Conservation (phyloP, 1,140 invertebrate genomes). For the Parasteatoda tepidariorum region DNA sequence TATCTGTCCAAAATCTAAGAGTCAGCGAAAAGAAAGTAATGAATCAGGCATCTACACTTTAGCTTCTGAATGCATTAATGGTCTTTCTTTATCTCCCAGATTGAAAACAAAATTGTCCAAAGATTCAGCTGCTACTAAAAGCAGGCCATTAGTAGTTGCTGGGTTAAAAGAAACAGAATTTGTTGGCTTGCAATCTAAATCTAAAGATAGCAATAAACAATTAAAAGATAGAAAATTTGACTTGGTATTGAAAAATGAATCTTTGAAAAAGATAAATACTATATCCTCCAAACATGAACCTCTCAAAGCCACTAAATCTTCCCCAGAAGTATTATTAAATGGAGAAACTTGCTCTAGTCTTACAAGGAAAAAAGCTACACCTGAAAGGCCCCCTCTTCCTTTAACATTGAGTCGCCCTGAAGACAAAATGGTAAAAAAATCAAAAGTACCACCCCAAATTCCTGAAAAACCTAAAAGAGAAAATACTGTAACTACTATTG, state of each 20-base stretch:
- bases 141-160: slow-evolving; percentile 39
- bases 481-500: neutral
- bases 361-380: neutral
- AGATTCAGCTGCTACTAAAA: slow-evolving; percentile 23
- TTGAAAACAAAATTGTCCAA: slow-evolving; percentile 17
- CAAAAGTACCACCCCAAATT: neutral
- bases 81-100: slow-evolving; percentile 41
- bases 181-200: slow-evolving; percentile 16
- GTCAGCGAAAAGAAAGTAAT: neutral
- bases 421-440: neutral
- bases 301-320: slow-evolving; percentile 34
- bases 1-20: slow-evolving; percentile 19
- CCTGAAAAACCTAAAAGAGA: slow-evolving; percentile 46
- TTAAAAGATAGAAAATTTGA: slow-evolving; percentile 37
- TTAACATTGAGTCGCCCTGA: neutral
- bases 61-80: slow-evolving; percentile 43
- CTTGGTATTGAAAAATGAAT: slow-evolving; percentile 40
- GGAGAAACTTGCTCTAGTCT: no score
- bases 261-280: slow-evolving; percentile 19
- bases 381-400: slow-evolving; percentile 47
- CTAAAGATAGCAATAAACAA: slow-evolving; percentile 7
- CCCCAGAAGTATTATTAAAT: neutral
- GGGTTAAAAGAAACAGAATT: slow-evolving; percentile 49
- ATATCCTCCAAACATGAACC: slow-evolving; percentile 17
- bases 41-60: neutral